Evolutionary conservation across 2,113 vertebrate species (phyloP).

Genomic region (Pygoscelis antarcticus): DNA sequence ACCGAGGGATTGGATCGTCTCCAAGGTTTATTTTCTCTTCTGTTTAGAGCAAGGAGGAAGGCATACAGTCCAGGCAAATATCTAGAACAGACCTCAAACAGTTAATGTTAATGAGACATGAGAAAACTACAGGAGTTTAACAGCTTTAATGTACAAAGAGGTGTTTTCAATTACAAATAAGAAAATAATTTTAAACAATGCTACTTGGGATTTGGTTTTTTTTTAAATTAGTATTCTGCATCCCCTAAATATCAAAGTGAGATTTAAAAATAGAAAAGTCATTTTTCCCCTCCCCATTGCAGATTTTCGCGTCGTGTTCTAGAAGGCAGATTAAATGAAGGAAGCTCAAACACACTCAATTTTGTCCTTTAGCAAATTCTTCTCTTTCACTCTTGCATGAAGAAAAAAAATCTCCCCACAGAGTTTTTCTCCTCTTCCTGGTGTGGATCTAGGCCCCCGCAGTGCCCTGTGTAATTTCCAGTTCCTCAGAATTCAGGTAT

Average conservation of each 20-base stretch:
- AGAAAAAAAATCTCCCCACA: conserved; percentile 95
- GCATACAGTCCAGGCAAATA: conserved; percentile 43
- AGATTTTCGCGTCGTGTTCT: conserved; percentile 84
- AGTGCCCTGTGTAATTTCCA: conserved; percentile 99
- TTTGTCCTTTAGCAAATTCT: conserved; percentile 99
- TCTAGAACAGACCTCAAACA: conserved; percentile 71
- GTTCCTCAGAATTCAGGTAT: conserved; percentile 99
- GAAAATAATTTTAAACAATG: conserved; percentile 76
- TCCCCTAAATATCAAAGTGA: conserved; percentile 76
- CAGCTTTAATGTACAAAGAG: conserved; percentile 76
- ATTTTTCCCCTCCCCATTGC: conserved; percentile 75
- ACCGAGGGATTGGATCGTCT: conserved; percentile 51
- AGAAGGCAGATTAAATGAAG: conserved; percentile 95
- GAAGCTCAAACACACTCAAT: conserved; percentile 92
- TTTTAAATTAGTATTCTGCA: conserved; percentile 68
- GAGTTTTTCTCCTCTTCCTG: conserved; percentile 99
- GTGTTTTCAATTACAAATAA: conserved; percentile 86
- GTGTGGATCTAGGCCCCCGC: conserved; percentile 94
- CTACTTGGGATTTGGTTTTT: conserved; percentile 22
- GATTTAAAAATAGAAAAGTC: conserved; percentile 82
- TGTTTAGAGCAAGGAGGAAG: conserved; percentile 64
- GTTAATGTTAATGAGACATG: conserved; percentile 77
- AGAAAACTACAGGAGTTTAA: conserved; percentile 68
- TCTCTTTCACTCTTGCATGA: conserved; percentile 99
- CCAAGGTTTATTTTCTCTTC: conserved; percentile 77